Base-by-base conservation (phyloP, 2,113 vertebrate species). In the Ailurus styani region DNA sequence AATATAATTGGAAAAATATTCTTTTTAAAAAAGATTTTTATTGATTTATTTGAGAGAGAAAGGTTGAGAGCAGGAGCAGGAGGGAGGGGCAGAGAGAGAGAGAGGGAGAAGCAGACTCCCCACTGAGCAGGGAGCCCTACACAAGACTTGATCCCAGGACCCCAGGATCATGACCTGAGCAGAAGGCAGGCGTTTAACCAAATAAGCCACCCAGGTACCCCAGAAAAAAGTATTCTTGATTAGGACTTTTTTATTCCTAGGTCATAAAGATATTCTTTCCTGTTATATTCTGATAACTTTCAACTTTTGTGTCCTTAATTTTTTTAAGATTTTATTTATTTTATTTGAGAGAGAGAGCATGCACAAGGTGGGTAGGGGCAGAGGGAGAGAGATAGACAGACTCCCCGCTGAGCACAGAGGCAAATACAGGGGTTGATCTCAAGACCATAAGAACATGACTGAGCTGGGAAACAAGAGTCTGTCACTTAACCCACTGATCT, bases 251-350 rank as follows among this genome's bases (percentile, higher is more conserved):
- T 73, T 77, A 64, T 31, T 4, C 12, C 55, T 40, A 23, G 5
- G 6, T 50, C 45, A 72, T 85, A 77, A 97, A 91, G 37, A 52
- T 73, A 75, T 91, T 45, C 87, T 93, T 75, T 3, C 8, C 20
- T 85, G 50, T 75, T 91, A 47, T 47, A 62, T 64, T 55, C 47
- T 66, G 29, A 64, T 34, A 90, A 23, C 11, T 78, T 83, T 42
- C 23, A 66, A 84, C 17, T 31, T 83, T 90, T 55, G 5, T 81
- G 18, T 72, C 54, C 70, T 64, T 91, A 81, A 47, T 75, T 90
- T 90, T 93, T 13, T 66, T 18, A 64, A 68, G 34, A 68, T 18
- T 68, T 68, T n/a, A 68, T 68, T n/a, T 68, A 20, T 68, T 68
- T 68, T 68, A 68, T 68, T n/a, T 68, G 29, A 34, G 13, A 7